These are phyloP conservation scores for Columba livia DNA, from an alignment of 2,113 vertebrate genomes.

Conservation along the genomic window DNA sequence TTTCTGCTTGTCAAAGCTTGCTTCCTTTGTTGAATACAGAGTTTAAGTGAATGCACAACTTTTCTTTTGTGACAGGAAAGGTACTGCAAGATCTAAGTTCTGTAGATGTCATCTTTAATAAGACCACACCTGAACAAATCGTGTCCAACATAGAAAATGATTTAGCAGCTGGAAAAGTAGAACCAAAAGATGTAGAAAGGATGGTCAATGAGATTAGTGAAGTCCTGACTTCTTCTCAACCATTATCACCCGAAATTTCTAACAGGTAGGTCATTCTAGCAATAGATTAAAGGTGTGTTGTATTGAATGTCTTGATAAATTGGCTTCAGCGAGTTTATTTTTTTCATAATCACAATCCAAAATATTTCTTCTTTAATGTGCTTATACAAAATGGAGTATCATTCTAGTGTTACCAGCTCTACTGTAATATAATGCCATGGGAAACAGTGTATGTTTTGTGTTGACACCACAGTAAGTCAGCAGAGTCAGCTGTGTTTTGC, in stretches of 20 bases:
- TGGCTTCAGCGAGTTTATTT: not conserved
- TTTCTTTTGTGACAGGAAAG: conserved; percentile 57
- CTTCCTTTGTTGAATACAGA: not conserved
- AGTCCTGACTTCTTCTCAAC: conserved; percentile 75
- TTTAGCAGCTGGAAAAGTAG: conserved; percentile 74
- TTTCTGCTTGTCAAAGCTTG: not conserved
- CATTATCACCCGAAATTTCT: conserved; percentile 72
- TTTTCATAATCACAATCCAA: not conserved
- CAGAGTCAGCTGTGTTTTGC: not conserved
- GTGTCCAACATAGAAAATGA: conserved; percentile 77
- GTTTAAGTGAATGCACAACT: not conserved
- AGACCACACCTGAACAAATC: conserved; percentile 74
- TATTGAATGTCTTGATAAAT: not conserved
- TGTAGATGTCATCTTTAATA: conserved; percentile 32
- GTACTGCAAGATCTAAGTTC: not conserved
- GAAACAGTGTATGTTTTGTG: not conserved
- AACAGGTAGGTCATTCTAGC: conserved; percentile 79
- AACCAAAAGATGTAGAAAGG: conserved; percentile 61
- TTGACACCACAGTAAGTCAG: not conserved
- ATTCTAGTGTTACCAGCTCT: not conserved
- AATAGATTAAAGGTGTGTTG: not conserved
- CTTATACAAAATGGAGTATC: not conserved
- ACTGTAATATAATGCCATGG: not conserved
- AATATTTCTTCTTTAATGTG: not conserved
- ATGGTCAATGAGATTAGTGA: conserved; percentile 78